Base-by-base conservation (phyloP, 2,113 vertebrate species). In the Capreolus pygargus region DNA sequence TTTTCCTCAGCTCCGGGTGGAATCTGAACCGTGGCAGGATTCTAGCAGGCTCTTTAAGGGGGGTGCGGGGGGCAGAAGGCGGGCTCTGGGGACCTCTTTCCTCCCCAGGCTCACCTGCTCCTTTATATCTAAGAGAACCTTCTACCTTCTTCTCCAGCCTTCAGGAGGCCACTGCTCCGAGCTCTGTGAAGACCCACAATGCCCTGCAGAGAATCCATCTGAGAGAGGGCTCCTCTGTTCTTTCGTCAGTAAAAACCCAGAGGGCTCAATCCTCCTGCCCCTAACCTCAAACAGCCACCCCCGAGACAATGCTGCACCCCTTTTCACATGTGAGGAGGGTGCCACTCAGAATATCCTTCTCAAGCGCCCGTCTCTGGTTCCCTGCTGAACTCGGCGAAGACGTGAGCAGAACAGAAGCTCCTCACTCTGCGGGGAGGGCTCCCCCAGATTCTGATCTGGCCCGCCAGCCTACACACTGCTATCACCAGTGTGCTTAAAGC, bases 261-360 rank as follows among this genome's bases (percentile, higher is more conserved):
- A 89, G 23, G 21, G 39, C 67, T 95, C 58, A 61, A 36, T 61
- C 36, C 15, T 95, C 30, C 52, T 12, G 1, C 17, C 19, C n/a
- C 30, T 25, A 52, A 58, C 55, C 36, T 61, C 27, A 67, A 33
- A 6, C 16, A 33, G 12, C 70, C 36, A 43, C 23, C 39, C 12
- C 19, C 1, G 3, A 4, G 52, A n/a, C 25, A 43, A 64, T 2
- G 23, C 16, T 4, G 16, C 3, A 25, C 4, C 6, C 54, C 16
- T 14, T 36, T 93, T 54, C 2, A 9, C 39, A 6, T 17, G 2
- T 13, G 13, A 8, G 7, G 39, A 79, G 39, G 7, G 54, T 36
- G 93, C 81, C n/a, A 54, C 21, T 19, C 43, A 17, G 25, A 60
- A 12, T 57, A 6, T 21, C n/a, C 54, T 39, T 83, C 86, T 60